Evolutionary conservation across 2,113 vertebrate species (phyloP), one percentile per base, ranked within the genome.

Genomic region (Myodes glareolus): DNA sequence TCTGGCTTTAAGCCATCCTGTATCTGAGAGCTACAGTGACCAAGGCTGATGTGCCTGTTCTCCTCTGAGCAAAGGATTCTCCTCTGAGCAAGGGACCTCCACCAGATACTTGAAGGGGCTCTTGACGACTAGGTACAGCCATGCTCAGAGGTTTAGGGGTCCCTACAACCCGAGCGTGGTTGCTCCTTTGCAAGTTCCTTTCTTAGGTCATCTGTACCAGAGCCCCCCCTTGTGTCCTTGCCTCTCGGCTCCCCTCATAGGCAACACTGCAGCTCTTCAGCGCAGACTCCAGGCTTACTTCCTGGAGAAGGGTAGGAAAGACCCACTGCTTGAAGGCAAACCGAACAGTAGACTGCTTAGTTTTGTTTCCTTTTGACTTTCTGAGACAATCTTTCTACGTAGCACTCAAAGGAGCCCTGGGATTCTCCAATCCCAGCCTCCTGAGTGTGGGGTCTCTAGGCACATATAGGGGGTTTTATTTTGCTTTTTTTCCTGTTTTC

Each of bases 221-320:
- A 55, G 81, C n/a, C 6, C 27, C 23, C 31, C 19, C 33, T 47
- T 7, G 25, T 0, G 2, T 12, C 31, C 7, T 13, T 93, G 47
- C 58, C 39, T 39, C 21, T 90, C 76, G 73, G 52, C 33, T 39
- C 42, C 82, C 27, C 39, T 91, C 58, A 12, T 42, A 12, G 42
- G 68, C 47, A 65, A 5, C 0, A 0, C 29, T 42, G 31, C 2
- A 1, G 39, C 27, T 77, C 73, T 55, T 52, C 23, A 17, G 36
- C 23, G 39, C 25, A 89, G 45, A 19, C 33, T n/a, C 58, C 39
- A 50, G 86, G 63, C 78, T 72, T 63, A 65, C 9, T 68, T 47
- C 29, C 45, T 58, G 3, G 13, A 42, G 13, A 84, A 33, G n/a
- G 45, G 39, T 10, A 27, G 63, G 36, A 12, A 77, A 88, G 19